Evolutionary conservation across 92 coral and sea anemone genomes (phyloP), one percentile per base, ranked within the genome.

Genomic region (Plumapathes pennacea): DNA sequence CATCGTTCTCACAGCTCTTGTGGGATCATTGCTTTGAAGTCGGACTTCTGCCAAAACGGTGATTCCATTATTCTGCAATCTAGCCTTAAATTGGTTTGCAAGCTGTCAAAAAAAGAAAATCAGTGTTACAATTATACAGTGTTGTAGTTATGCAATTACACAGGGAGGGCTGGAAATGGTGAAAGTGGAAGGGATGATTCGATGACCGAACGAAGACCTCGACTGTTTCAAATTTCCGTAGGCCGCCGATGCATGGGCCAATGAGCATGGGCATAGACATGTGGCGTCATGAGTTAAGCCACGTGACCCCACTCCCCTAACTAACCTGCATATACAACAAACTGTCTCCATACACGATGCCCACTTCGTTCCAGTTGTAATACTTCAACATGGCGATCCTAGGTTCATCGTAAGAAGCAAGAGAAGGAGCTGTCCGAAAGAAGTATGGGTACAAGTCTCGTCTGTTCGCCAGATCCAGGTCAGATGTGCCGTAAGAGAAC

Each of bases 401-500:
- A 15, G 87, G 69, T 21, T 62, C 85, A 64, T 84, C 87, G 25
- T 78, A 79, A 2, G 87, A 57, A 21, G 82, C 79, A 41, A 32
- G 8, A 18, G 88, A 77, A 22, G 86, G 61, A 13, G 39, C 45
- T 26, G 96, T 79, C 19, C 99, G 94, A 26, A 84, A 94, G 58
- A 89, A 94, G 65, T 90, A 79, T 0, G 99, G 96, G 31, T 84
- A 89, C 13, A 81, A 26, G 28, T 60, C 52, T 49, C 91, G 72
- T 20, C 76, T 37, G 48, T 58, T 83, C 13, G 94, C 84, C 20
- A 94, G 65, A 30, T 80, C 78, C 40, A 89, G 68, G 60, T 86
- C 89, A 2, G 62, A 66, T 0, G 99, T 94, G 8, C 90, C 94
- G 31, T 90, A 77, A 0, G 99, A 88, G 44, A 94, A 94, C 99